Percentiles rank a stretch among this genome's conserved stretches.
phyloP scores from a whole-genome alignment of 2,888 invertebrate species.

The Osedax frankpressi region DNA sequence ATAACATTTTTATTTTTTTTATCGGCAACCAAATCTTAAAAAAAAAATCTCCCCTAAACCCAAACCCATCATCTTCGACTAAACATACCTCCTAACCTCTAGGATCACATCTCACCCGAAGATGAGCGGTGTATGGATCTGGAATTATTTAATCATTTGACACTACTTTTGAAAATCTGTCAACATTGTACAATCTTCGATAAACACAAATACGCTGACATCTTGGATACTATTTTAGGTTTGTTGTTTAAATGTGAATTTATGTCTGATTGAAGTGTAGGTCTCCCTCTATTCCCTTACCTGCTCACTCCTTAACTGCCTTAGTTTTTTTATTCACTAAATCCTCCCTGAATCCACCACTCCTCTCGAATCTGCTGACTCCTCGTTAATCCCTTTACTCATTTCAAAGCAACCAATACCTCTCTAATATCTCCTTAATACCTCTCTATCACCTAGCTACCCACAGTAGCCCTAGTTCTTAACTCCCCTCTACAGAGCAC shows the following conservation, averaged over 20 bases:
- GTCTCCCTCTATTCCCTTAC: too few species aligned
- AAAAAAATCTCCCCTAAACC: too few species aligned
- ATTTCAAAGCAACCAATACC: too few species aligned
- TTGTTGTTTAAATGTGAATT: too few species aligned
- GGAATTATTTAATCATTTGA: conserved; percentile 38
- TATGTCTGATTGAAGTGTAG: too few species aligned
- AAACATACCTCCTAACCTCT: too few species aligned
- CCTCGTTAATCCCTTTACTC: background rate
- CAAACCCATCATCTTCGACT: too few species aligned
- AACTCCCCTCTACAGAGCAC: conserved; percentile 30
- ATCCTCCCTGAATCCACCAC: background rate
- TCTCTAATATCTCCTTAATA: too few species aligned
- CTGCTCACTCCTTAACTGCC: background rate
- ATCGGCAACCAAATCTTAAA: too few species aligned
- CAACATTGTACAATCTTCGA: conserved; percentile 33
- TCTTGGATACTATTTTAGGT: conserved; percentile 40
- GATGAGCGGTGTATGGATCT: conserved; percentile 35
- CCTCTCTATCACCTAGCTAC: too few species aligned
- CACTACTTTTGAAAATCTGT: conserved; percentile 37
- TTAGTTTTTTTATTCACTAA: background rate
- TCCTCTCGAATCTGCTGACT: background rate
- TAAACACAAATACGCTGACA: conserved; percentile 30
- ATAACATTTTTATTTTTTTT: too few species aligned
- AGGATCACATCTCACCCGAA: background rate
- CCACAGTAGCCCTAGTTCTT: too few species aligned